These are phyloP conservation scores for Leptopilina clavipes DNA, from an alignment of 1,140 invertebrate genomes.

Conservation along the genomic window DNA sequence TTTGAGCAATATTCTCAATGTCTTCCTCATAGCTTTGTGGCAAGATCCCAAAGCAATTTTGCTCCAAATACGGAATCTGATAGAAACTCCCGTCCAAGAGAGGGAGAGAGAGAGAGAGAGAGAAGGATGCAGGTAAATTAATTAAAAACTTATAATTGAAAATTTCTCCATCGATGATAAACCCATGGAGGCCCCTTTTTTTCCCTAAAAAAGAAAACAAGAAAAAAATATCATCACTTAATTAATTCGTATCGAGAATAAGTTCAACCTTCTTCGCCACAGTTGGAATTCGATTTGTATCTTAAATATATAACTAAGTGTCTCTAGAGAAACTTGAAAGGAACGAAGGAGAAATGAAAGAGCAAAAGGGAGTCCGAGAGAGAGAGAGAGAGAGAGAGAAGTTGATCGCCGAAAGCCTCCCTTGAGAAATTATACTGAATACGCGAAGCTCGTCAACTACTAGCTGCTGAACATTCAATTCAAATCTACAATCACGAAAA, in stretches of 20 bases:
- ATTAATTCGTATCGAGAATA: conserved; percentile 4
- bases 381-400: background rate
- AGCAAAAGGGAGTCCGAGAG: background rate
- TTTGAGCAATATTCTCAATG: background rate
- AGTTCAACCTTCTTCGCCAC: background rate
- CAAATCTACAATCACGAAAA: conserved; percentile 12
- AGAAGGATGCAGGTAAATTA: background rate
- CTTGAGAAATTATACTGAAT: conserved; percentile 28
- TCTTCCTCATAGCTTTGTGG: background rate
- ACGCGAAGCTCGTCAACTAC: conserved; percentile 26
- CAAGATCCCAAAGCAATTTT: conserved; percentile 20
- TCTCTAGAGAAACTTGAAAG: conserved; percentile 7
- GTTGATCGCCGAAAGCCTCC: conserved; percentile 21
- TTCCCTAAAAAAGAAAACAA: background rate
- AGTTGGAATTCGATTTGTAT: conserved; percentile 27
- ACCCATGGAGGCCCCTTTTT: background rate
- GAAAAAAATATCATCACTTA: background rate
- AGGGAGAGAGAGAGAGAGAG: too few relatives aligned
- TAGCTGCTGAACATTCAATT: conserved; percentile 18
- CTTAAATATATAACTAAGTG: conserved; percentile 34
- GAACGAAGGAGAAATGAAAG: background rate
- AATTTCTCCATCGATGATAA: background rate
- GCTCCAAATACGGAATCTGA: background rate
- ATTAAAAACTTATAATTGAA: conserved; percentile 29
- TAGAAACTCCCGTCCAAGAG: background rate